phyloP scores from a whole-genome alignment of 2,113 vertebrate species.

The Apodemus sylvaticus region DNA sequence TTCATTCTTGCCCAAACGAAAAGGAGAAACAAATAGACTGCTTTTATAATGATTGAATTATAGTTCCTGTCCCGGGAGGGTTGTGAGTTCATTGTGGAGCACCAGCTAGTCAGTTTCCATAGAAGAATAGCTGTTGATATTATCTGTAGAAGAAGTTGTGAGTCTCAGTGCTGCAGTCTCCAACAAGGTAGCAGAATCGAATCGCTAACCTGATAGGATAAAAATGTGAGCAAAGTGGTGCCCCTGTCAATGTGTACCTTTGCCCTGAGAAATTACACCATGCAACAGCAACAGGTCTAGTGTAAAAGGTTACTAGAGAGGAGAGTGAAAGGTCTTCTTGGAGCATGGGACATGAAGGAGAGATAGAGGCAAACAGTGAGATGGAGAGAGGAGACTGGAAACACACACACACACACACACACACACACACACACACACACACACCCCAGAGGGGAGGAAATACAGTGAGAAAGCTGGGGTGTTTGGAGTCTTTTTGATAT shows the following conservation, averaged over 20 bases:
- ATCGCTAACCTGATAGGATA: background rate
- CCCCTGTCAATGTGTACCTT: background rate
- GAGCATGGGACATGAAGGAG: background rate
- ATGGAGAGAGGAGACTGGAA: background rate
- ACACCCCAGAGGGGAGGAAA: background rate
- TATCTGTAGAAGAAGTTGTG: background rate
- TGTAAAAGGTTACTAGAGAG: background rate
- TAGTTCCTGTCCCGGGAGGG: background rate
- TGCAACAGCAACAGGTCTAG: background rate
- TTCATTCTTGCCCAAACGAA: background rate
- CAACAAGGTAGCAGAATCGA: background rate
- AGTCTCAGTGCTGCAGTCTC: accelerated
- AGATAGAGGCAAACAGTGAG: background rate
- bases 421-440: background rate
- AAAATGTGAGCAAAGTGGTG: background rate
- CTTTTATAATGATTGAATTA: background rate
- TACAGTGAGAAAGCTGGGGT: background rate
- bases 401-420: background rate
- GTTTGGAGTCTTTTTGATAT: background rate
- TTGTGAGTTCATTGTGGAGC: background rate
- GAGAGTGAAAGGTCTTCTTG: background rate
- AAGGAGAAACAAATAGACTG: background rate
- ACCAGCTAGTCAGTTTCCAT: background rate
- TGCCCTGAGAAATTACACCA: too few species aligned
- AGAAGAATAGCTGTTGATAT: accelerated